These are phyloP conservation scores for Drosophila oshimai DNA, from an alignment of 1,140 invertebrate genomes.

Conservation along the genomic window DNA sequence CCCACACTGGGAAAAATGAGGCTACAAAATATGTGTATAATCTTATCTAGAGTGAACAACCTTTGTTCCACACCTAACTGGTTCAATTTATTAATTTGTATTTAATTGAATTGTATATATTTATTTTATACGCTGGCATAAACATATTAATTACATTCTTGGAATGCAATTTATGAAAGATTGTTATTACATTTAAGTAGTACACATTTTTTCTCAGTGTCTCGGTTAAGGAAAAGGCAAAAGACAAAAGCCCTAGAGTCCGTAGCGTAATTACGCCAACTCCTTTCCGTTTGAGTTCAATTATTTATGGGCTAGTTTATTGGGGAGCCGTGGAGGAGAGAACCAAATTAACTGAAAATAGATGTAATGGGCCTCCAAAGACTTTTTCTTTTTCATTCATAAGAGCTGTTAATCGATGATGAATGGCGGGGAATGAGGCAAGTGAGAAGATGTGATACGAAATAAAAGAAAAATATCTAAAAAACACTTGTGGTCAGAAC, in stretches of 20 bases:
- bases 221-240: background rate
- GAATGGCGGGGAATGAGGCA: background rate
- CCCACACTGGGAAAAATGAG: background rate
- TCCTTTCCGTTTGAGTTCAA: constrained; percentile 68
- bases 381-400: constrained; percentile 51
- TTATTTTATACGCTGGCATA: too few species aligned
- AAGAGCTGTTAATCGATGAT: constrained; percentile 63
- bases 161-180: background rate
- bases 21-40: background rate
- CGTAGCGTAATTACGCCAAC: constrained; percentile 53
- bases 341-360: constrained; percentile 51
- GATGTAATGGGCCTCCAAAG: constrained; percentile 8
- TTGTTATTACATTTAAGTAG: background rate
- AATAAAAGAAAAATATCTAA: background rate
- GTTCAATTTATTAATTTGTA: too few species aligned
- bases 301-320: constrained; percentile 77
- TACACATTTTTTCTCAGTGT: background rate
- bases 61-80: too few species aligned
- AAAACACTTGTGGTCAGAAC: background rate
- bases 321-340: constrained; percentile 22
- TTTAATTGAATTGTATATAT: background rate
- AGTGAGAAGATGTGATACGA: background rate
- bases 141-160: background rate
- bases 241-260: constrained; percentile 16
- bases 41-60: too few species aligned